Evolutionary conservation across 2,888 invertebrate genomes (phyloP), one percentile per base, ranked within the genome.

Genomic region (Carterocephalus palaemon): DNA sequence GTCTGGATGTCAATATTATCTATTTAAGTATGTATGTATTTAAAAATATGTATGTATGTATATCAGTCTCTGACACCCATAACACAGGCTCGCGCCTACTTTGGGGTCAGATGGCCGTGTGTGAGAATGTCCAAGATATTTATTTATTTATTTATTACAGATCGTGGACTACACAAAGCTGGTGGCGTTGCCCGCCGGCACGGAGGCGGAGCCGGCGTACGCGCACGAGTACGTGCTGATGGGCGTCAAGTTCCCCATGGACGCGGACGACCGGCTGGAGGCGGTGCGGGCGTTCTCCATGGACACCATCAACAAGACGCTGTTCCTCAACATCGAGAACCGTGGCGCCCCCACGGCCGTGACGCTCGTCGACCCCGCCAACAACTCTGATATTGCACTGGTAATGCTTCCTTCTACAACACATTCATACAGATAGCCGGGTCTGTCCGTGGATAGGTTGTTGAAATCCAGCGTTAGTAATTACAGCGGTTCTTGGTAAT

Each of bases 141-240:
- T 23, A 15, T 13, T 9, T 20, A 9, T 6, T 10, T 45, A n/a
- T 47, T 13, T 29, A 47, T 55, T 52, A 0, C 55, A 90, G 90
- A 82, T 85, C 6, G 83, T 95, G 20, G 89, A 90, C 55, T 76
- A 89, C 12, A 90, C 90, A 32, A 90, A 93, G 50, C 88, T 97
- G 62, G 97, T 98, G n/a, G 81, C 90, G 7, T 86, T 99, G 51
- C 97, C 98, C 0, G 84, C 92, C 13, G 90, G 91, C 42, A 70
- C 79, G 0, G 89, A 91, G 20, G 75, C 87, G 1, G 93, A 96
- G 42, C 91, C 91, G 47, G 90, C 95, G 28, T 95, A 92, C 69
- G 98, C 97, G 1, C 90, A 89, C n/a, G 97, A 98, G 71, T 97
- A 95, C 70, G 84, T 88, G 2, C 86, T 99, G 47, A 96, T 97